Conservation (phyloP, 2,888 invertebrate species). For the Carpatolechia fugitivella region DNA sequence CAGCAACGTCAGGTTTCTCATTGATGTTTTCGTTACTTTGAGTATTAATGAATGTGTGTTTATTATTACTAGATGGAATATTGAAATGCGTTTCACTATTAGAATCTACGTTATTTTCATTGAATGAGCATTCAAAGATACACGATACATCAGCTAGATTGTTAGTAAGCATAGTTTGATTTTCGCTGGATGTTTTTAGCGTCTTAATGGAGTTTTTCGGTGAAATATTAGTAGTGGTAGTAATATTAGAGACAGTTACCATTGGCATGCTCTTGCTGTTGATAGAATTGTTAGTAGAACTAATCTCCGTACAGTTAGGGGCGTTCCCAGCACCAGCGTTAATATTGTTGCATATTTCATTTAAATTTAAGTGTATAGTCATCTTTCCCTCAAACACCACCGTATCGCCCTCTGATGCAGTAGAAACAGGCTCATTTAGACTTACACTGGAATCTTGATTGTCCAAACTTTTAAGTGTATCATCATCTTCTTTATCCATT, state of each 20-base stretch:
- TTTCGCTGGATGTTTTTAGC: conserved; percentile 54
- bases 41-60: conserved; percentile 34
- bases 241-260: conserved; percentile 79
- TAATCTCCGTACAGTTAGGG: conserved; percentile 52
- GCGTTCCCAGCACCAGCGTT: conserved; percentile 66
- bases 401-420: conserved; percentile 70
- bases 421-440: conserved; percentile 71
- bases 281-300: conserved; percentile 51
- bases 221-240: conserved; percentile 76
- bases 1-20: conserved; percentile 41
- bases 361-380: conserved; percentile 75
- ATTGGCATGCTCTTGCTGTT: conserved; percentile 74
- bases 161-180: conserved; percentile 47
- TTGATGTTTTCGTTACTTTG: conserved; percentile 28
- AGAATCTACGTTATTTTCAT: conserved; percentile 32
- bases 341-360: conserved; percentile 72
- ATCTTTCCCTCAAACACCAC: conserved; percentile 78
- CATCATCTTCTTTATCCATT: conserved; percentile 75
- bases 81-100: conserved; percentile 43
- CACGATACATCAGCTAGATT: conserved; percentile 50
- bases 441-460: conserved; percentile 79
- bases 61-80: conserved; percentile 29
- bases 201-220: conserved; percentile 73
- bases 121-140: conserved; percentile 48
- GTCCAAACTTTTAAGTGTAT: conserved; percentile 73